Evolutionary conservation across 1,140 invertebrate genomes (phyloP).

Genomic region (Nasonia giraulti): DNA sequence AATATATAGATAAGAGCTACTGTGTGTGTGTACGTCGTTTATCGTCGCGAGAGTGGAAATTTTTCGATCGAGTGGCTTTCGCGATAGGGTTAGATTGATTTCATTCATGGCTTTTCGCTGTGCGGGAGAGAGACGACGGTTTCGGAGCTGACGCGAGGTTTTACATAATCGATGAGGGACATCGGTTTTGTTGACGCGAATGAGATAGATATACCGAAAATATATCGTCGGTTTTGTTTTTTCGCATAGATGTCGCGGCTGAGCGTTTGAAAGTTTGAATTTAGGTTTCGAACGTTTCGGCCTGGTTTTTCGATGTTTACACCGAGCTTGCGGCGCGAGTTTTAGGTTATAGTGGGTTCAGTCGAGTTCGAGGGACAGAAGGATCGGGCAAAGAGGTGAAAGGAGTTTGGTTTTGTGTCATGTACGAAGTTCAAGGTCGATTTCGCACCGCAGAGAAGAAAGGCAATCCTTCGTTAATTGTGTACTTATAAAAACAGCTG

Average conservation of each 20-base stretch:
- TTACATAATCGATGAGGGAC: conserved; percentile 21
- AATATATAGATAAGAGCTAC: not conserved
- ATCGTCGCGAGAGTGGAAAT: not conserved
- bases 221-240: not conserved
- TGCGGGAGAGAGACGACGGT: too few relatives aligned
- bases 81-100: not conserved
- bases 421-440: conserved; percentile 19
- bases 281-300: too few relatives aligned
- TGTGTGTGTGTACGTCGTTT: not conserved
- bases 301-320: too few relatives aligned
- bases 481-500: too few relatives aligned
- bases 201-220: too few relatives aligned
- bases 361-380: too few relatives aligned
- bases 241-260: not conserved
- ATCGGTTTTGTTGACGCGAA: too few relatives aligned
- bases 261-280: too few relatives aligned
- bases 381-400: too few relatives aligned
- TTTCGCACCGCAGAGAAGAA: not conserved
- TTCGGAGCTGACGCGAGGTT: not conserved
- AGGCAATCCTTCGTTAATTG: not conserved
- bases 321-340: not conserved
- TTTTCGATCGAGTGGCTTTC: not conserved
- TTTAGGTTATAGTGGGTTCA: conserved; percentile 22
- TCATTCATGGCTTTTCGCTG: not conserved
- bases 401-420: not conserved